These are phyloP conservation scores for Dendroctonus ponderosae DNA, from an alignment of 1,140 invertebrate genomes.

Conservation along the genomic window DNA sequence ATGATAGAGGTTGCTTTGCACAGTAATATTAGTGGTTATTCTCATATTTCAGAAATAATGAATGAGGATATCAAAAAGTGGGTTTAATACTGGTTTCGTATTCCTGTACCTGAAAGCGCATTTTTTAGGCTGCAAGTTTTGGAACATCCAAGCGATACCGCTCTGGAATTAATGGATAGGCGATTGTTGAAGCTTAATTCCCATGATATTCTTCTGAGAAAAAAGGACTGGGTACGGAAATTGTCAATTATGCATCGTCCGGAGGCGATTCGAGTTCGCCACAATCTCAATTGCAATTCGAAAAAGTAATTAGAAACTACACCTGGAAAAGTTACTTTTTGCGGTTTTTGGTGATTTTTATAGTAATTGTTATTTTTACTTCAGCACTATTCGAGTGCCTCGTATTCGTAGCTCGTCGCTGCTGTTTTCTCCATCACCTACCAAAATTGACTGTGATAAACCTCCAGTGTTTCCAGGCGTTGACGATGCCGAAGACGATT, in stretches of 20 bases:
- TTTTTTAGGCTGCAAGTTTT: constrained; percentile 46
- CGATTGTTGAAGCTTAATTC: constrained; percentile 41
- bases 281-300: constrained; percentile 33
- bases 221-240: constrained; percentile 46
- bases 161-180: constrained; percentile 41
- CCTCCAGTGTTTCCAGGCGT: constrained; percentile 6
- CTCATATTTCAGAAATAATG: constrained; percentile 37
- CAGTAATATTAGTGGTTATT: constrained; percentile 36
- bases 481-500: constrained; percentile 51
- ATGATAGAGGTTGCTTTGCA: constrained; percentile 48
- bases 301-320: constrained; percentile 24
- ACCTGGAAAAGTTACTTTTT: neutral
- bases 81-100: neutral
- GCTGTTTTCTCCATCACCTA: constrained; percentile 23
- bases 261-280: constrained; percentile 39
- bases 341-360: neutral
- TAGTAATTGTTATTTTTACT: neutral
- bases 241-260: constrained; percentile 39
- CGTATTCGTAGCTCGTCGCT: constrained; percentile 34
- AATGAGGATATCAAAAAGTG: constrained; percentile 46
- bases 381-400: constrained; percentile 21
- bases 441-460: constrained; percentile 1
- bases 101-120: neutral
- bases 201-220: constrained; percentile 42
- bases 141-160: constrained; percentile 40